Evolutionary conservation across 2,888 invertebrate genomes (phyloP), one percentile per base, ranked within the genome.

Genomic region (Emmelina monodactyla): DNA sequence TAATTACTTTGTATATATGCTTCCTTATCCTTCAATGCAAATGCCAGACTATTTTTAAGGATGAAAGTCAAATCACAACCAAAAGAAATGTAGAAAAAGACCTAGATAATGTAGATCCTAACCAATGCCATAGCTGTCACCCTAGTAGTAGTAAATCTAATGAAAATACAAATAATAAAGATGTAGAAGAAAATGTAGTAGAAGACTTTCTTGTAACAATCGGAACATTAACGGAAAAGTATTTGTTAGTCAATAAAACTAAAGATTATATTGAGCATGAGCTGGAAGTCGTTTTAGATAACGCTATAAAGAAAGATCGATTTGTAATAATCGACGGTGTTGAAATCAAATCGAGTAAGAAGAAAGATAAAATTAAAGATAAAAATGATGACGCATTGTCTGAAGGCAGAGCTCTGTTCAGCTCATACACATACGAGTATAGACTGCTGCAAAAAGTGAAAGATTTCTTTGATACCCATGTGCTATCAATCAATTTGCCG

Each of bases 401-500:
- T 2, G 57, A 70, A 50, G 65, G 57, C 12, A 64, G 67, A 55
- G 78, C 69, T 9, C 41, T 73, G 14, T 64, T 78, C 51, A 66
- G 73, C 43, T 61, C 62, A 52, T 66, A 63, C 42, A 73, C 67
- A 0, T 69, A 83, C 34, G 80, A 82, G 47, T 78, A 82, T 32
- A 83, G 85, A 53, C 54, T 86, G 41, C 62, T 82, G 38, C 82
- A 83, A 43, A 84, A 83, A 52, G 62, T 87, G 25, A 82, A 84
- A 45, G 68, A 81, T 46, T 87, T 84, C 51, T 70, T 84, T 2
- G 73, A 82, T 33, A 82, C 73, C 35, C 88, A 85, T 62, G 82
- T 83, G 30, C 53, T 90, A 15, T 83, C 85, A 16, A 83, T 91
- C 6, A 85, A 86, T 50, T 53, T 90, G 32, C 86, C 88, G 0